Evolutionary conservation across 2,797 vertebrate species (phyloP).

Genomic region (Pseudomugil tenellus): DNA sequence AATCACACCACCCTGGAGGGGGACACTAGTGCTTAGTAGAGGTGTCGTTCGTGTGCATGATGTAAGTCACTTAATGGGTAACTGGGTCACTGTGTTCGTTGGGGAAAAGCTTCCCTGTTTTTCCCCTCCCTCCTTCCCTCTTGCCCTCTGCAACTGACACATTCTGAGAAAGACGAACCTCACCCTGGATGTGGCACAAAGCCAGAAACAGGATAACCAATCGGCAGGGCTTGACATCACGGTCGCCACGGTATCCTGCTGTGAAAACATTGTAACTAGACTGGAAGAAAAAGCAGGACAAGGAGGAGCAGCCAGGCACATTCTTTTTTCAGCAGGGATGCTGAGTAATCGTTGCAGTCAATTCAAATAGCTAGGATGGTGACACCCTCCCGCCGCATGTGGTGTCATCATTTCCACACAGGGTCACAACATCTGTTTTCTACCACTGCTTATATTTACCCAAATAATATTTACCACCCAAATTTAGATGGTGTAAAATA

Average conservation of each 20-base stretch:
- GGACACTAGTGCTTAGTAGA: constrained; percentile 72
- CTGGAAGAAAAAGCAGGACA: constrained; percentile 33
- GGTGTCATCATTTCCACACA: constrained; percentile 46
- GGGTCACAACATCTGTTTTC: constrained; percentile 49
- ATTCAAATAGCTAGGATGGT: constrained; percentile 36
- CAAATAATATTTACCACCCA: constrained; percentile 30
- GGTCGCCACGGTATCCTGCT: constrained; percentile 32
- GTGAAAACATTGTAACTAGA: constrained; percentile 44
- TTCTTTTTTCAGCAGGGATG: constrained; percentile 50
- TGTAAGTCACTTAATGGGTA: constrained; percentile 79
- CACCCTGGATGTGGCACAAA: constrained; percentile 52
- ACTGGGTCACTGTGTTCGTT: constrained; percentile 85
- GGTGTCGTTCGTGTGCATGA: constrained; percentile 73
- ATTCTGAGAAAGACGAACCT: constrained; percentile 75
- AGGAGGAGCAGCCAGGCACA: constrained; percentile 30
- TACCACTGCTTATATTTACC: constrained; percentile 33
- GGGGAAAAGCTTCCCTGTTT: constrained; percentile 67
- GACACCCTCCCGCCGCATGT: constrained; percentile 36
- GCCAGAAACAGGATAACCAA: constrained; percentile 65
- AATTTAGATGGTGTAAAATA: background rate
- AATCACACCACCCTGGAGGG: constrained; percentile 80
- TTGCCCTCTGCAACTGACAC: constrained; percentile 55
- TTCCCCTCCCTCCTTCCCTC: constrained; percentile 12
- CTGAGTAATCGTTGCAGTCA: constrained; percentile 59
- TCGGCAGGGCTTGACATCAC: constrained; percentile 51